These are phyloP conservation scores for Manduca sexta DNA, from an alignment of 1,140 invertebrate genomes.

Conservation along the genomic window DNA sequence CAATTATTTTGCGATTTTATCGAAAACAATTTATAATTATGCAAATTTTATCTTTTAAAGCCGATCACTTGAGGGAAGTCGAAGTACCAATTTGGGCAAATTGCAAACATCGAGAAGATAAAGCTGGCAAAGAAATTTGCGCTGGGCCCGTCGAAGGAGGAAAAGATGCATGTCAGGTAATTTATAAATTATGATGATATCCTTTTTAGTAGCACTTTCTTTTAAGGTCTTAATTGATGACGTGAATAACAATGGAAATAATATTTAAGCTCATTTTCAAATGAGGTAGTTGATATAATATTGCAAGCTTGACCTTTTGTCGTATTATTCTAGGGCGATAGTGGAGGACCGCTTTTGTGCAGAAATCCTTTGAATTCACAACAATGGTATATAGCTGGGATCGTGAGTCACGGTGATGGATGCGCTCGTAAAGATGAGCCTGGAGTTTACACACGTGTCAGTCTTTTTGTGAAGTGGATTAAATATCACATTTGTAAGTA, in stretches of 20 bases:
- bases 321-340: conserved; percentile 76
- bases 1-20: too few relatives aligned
- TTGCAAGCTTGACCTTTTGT: background rate
- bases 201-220: too few relatives aligned
- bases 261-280: too few relatives aligned
- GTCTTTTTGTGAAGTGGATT: conserved; percentile 84
- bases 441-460: conserved; percentile 88
- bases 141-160: conserved; percentile 83
- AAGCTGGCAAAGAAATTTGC: conserved; percentile 79
- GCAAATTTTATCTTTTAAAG: conserved; percentile 39
- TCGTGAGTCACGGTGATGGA: conserved; percentile 87
- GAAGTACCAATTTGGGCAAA: conserved; percentile 76
- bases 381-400: conserved; percentile 83
- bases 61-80: conserved; percentile 81
- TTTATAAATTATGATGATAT: too few relatives aligned
- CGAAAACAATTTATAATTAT: background rate
- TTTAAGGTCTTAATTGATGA: too few relatives aligned
- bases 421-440: conserved; percentile 84
- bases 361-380: conserved; percentile 74
- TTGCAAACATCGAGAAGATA: conserved; percentile 77
- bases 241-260: too few relatives aligned
- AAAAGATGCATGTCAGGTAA: conserved; percentile 83
- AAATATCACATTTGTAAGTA: conserved; percentile 70
- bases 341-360: conserved; percentile 86
- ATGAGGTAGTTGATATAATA: background rate